These are phyloP conservation scores for Xyrauchen texanus DNA, from an alignment of 2,113 vertebrate genomes.

Conservation along the genomic window DNA sequence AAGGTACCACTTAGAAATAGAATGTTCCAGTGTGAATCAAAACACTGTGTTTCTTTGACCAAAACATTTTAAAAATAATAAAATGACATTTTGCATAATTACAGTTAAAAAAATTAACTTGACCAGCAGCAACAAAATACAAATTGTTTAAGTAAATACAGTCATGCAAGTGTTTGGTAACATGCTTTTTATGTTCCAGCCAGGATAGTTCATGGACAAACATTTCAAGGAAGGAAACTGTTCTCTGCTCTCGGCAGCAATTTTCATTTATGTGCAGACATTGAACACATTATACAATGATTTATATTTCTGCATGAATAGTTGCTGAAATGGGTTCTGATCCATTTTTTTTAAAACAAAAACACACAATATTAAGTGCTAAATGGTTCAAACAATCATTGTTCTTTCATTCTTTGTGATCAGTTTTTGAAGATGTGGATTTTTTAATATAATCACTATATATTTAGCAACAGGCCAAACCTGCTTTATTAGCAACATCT, in stretches of 20 bases:
- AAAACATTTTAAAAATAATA: background rate
- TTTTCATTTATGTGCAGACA: background rate
- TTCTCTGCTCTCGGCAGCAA: background rate
- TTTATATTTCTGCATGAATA: background rate
- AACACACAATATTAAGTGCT: too few relatives aligned
- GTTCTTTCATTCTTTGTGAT: too few relatives aligned
- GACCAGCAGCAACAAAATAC: background rate
- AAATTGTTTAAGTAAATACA: background rate
- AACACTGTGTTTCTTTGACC: conserved; percentile 1
- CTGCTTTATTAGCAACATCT: too few relatives aligned
- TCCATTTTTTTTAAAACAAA: background rate
- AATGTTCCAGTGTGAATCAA: background rate
- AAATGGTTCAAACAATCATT: too few relatives aligned
- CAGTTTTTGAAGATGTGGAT: background rate
- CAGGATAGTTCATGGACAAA: background rate
- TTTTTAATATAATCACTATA: background rate
- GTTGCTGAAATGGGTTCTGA: background rate
- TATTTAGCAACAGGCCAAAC: too few relatives aligned
- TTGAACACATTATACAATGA: background rate
- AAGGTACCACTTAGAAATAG: background rate
- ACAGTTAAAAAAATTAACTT: background rate
- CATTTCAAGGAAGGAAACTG: background rate
- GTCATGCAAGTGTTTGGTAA: background rate
- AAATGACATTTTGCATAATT: background rate
- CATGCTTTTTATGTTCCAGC: background rate